These are phyloP conservation scores for Oscheius sp. DNA, from an alignment of 2,888 invertebrate genomes.

Conservation along the genomic window DNA sequence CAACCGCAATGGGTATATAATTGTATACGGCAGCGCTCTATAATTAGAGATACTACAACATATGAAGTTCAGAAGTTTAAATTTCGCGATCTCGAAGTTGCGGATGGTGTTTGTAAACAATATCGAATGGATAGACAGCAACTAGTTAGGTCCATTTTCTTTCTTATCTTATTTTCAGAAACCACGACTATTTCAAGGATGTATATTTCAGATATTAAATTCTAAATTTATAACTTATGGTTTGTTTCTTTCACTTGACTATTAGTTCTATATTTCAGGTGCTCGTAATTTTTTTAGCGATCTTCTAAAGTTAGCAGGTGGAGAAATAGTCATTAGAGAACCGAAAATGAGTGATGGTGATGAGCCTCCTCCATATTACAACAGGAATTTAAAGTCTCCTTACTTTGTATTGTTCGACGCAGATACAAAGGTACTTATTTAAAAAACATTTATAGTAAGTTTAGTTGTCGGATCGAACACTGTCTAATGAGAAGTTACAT, in stretches of 20 bases:
- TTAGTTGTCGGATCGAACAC: conserved; percentile 5
- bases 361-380: conserved; percentile 21
- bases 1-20: not conserved
- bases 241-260: not conserved
- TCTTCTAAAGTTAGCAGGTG: conserved; percentile 9
- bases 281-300: not conserved
- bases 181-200: conserved; percentile 43
- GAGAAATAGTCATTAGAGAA: conserved; percentile 11
- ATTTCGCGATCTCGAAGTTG: not conserved
- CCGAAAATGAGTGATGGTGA: not conserved
- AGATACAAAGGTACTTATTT: not conserved
- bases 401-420: conserved; percentile 27
- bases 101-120: not conserved
- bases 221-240: conserved; percentile 35
- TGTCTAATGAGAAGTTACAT: not conserved
- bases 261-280: not conserved
- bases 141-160: conserved; percentile 24
- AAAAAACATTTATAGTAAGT: not conserved
- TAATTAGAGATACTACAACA: not conserved
- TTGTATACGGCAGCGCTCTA: not conserved
- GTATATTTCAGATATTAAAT: conserved; percentile 38
- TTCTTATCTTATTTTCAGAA: conserved; percentile 30
- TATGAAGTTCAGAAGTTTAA: not conserved
- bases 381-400: not conserved
- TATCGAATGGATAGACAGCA: conserved; percentile 32